These are phyloP conservation scores for Burhinus oedicnemus DNA, from an alignment of 2,113 vertebrate genomes.

Conservation along the genomic window DNA sequence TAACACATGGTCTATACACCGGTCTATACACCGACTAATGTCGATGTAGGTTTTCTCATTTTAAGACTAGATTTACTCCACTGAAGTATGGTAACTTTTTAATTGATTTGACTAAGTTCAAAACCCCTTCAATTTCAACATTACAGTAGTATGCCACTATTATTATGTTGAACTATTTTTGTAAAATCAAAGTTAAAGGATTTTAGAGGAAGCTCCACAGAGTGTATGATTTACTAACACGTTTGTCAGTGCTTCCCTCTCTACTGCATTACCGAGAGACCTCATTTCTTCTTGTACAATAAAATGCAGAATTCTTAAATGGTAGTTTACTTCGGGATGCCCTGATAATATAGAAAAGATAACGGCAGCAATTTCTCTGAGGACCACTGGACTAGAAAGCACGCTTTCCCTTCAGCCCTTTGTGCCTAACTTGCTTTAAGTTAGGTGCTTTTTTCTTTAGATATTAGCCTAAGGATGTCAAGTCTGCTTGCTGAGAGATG, in stretches of 20 bases:
- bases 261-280: not conserved
- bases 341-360: not conserved
- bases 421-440: not conserved
- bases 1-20: not conserved
- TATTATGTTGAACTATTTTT: not conserved
- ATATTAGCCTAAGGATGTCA: not conserved
- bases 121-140: not conserved
- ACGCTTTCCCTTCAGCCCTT: not conserved
- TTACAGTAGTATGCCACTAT: not conserved
- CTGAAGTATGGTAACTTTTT: not conserved
- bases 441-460: not conserved
- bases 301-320: not conserved
- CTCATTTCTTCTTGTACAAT: not conserved
- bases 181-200: not conserved
- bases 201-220: not conserved
- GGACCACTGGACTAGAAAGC: not conserved
- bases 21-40: not conserved
- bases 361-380: not conserved
- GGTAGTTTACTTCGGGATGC: not conserved
- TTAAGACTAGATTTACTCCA: not conserved
- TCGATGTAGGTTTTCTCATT: not conserved
- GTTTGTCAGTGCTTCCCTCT: not conserved
- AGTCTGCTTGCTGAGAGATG: not conserved
- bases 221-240: not conserved
- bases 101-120: not conserved